Evolutionary conservation across 2,888 invertebrate species (phyloP).

Genomic region (Exephanes ischioxanthus): DNA sequence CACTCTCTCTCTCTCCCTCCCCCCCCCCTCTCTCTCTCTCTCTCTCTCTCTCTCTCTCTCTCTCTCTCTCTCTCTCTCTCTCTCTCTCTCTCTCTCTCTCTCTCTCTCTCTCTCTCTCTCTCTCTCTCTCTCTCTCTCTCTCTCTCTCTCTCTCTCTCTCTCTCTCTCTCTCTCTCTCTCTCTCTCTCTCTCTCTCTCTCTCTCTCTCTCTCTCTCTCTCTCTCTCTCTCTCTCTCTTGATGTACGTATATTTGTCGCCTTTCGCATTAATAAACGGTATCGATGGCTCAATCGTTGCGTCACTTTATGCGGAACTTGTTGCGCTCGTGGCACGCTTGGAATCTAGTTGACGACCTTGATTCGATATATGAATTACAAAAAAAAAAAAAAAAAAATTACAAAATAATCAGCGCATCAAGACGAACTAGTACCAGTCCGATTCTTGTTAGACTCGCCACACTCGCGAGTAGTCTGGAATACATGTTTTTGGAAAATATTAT

Average conservation of each 20-base stretch:
- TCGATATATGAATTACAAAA: slow-evolving; percentile 6
- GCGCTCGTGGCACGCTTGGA: slow-evolving; percentile 70
- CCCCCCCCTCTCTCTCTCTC: slow-evolving; percentile 57
- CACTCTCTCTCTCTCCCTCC: slow-evolving; percentile 34
- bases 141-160: slow-evolving; percentile 27
- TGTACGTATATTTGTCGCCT: slow-evolving; percentile 7
- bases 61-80: slow-evolving; percentile 48
- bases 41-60: slow-evolving; percentile 48
- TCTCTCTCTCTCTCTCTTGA: slow-evolving; percentile 43
- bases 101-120: slow-evolving; percentile 17
- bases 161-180: slow-evolving; percentile 29
- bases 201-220: slow-evolving; percentile 30
- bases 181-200: slow-evolving; percentile 14
- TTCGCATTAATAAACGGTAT: slow-evolving; percentile 40
- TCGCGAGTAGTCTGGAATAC: not conserved
- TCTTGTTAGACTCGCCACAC: not conserved
- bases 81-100: slow-evolving; percentile 27
- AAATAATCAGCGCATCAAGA: slow-evolving; percentile 30
- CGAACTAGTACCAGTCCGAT: not conserved
- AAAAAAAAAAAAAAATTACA: slow-evolving; percentile 40
- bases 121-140: slow-evolving; percentile 12
- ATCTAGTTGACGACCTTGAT: slow-evolving; percentile 69
- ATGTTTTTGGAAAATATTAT: not conserved
- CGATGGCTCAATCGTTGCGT: slow-evolving; percentile 73
- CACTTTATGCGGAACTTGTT: slow-evolving; percentile 79